These are phyloP conservation scores for Accipiter virgatus DNA, from an alignment of 2,113 vertebrate genomes.

Conservation along the genomic window DNA sequence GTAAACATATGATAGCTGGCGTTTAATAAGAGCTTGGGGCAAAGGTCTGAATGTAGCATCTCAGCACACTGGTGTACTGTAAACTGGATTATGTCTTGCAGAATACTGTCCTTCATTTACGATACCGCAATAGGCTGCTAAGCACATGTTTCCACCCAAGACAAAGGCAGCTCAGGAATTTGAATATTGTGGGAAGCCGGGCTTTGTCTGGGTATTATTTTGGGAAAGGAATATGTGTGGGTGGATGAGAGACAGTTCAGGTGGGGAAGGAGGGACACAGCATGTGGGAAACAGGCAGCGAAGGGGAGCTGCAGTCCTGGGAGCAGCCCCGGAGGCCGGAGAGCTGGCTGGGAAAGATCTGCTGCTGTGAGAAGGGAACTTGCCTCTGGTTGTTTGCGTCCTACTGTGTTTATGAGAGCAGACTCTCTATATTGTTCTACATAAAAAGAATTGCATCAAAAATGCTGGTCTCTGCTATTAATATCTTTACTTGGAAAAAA, in stretches of 20 bases:
- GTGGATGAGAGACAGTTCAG: neutral
- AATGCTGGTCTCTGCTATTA: constrained; percentile 23
- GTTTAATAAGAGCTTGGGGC: neutral
- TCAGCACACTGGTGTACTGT: neutral
- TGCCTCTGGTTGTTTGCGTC: neutral
- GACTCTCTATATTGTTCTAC: constrained; percentile 22
- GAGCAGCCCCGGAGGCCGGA: neutral
- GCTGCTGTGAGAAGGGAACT: neutral
- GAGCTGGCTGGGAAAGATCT: neutral
- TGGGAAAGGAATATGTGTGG: neutral
- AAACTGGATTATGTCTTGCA: neutral
- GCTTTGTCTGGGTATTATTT: constrained; percentile 43
- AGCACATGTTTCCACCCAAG: constrained; percentile 4
- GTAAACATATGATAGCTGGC: neutral
- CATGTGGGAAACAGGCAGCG: neutral
- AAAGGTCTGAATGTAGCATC: neutral
- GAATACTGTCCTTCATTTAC: neutral
- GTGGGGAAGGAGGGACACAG: constrained; percentile 8
- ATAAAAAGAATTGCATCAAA: constrained; percentile 25
- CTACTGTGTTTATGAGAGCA: constrained; percentile 28
- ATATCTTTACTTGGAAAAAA: constrained; percentile 20
- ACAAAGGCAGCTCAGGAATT: constrained; percentile 28
- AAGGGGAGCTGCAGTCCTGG: neutral
- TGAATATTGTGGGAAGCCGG: neutral
- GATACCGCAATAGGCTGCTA: neutral